phyloP scores from a whole-genome alignment of 2,113 vertebrate genomes.

The Daubentonia madagascariensis region DNA sequence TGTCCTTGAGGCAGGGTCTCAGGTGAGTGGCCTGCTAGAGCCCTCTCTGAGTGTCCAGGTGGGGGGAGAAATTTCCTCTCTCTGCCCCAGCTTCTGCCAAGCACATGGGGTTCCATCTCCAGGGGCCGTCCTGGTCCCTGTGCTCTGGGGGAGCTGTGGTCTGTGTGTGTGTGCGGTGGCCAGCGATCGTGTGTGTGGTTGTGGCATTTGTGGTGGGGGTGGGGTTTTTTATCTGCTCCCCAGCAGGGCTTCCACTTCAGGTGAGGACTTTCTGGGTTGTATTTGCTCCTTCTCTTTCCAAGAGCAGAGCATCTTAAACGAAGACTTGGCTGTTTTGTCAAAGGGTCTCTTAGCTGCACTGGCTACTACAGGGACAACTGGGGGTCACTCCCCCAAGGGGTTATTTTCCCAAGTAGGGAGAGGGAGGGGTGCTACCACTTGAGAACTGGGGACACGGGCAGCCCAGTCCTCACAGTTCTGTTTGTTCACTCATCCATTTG shows the following conservation, averaged over 20 bases:
- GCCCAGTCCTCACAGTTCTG: background rate
- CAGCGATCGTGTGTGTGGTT: background rate
- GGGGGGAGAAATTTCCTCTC: background rate
- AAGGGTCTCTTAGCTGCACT: background rate
- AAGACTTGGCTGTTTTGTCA: background rate
- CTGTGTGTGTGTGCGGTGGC: background rate
- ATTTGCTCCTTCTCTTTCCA: background rate
- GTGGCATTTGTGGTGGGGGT: background rate
- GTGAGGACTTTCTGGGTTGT: background rate
- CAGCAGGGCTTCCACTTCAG: background rate
- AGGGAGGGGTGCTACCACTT: background rate
- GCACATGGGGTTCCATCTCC: background rate
- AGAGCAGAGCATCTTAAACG: background rate
- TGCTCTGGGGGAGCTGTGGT: background rate
- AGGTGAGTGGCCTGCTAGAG: background rate
- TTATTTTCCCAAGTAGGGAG: background rate
- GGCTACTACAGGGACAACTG: background rate
- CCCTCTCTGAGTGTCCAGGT: background rate
- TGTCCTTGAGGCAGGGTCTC: background rate
- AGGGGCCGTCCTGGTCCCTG: background rate
- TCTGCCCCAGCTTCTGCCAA: background rate
- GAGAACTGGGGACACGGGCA: background rate
- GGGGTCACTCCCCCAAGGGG: background rate
- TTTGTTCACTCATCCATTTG: background rate
- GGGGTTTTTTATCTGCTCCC: background rate